Conservation (phyloP, 2,888 invertebrate genomes). For the Nephrotoma flavescens region DNA sequence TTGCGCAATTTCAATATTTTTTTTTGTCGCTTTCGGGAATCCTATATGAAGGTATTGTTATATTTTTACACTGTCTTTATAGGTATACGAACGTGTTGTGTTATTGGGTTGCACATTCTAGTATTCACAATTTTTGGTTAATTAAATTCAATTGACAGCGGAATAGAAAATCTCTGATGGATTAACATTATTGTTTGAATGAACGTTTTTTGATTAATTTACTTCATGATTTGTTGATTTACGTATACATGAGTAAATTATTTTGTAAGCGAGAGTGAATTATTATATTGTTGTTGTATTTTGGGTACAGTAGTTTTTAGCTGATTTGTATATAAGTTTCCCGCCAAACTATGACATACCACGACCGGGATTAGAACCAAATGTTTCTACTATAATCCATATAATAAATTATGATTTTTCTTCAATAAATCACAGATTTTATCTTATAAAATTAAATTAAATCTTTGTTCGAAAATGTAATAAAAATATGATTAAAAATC, state of each 20-base stretch:
- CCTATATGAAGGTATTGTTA: not conserved
- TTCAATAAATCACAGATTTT: not conserved
- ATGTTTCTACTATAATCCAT: not conserved
- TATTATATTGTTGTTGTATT: not conserved
- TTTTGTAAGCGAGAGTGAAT: too few species aligned
- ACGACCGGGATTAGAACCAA: too few species aligned
- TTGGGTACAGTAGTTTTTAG: not conserved
- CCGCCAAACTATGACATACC: not conserved
- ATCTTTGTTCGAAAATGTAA: not conserved
- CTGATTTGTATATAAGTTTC: not conserved
- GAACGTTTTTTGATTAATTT: not conserved
- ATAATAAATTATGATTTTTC: not conserved
- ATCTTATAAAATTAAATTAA: not conserved
- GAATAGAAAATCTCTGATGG: not conserved
- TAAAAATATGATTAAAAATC: not conserved
- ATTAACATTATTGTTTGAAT: not conserved
- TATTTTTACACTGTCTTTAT: not conserved
- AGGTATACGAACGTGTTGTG: not conserved
- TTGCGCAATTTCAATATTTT: not conserved
- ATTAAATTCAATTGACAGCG: not conserved
- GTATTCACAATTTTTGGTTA: not conserved
- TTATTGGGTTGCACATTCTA: not conserved
- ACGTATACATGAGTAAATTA: not conserved
- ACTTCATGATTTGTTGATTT: not conserved
- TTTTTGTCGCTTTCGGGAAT: not conserved